Evolutionary conservation across 2,888 invertebrate species (phyloP).

Genomic region (Aphidius colemani): DNA sequence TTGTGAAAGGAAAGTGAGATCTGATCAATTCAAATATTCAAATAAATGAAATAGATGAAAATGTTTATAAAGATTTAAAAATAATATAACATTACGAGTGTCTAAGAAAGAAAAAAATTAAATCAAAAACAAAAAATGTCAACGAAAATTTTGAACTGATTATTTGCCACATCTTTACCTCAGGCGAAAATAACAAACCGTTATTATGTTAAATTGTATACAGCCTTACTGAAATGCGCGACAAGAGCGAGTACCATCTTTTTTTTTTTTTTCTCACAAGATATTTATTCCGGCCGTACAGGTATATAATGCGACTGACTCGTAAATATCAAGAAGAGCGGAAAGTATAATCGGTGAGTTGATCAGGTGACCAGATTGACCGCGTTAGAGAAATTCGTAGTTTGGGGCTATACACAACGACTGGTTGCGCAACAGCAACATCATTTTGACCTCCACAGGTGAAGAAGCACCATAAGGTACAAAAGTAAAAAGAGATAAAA

Average conservation of each 20-base stretch:
- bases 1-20: background rate
- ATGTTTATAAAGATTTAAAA: too few relatives aligned
- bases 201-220: background rate
- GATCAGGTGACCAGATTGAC: slow-evolving; percentile 29
- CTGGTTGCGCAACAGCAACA: slow-evolving; percentile 25
- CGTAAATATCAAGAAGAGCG: slow-evolving; percentile 28
- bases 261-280: slow-evolving; percentile 32
- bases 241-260: slow-evolving; percentile 25
- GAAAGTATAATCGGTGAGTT: slow-evolving; percentile 27
- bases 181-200: background rate
- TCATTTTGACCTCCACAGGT: slow-evolving; percentile 33
- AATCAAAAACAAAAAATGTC: too few relatives aligned
- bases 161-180: background rate
- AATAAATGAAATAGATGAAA: background rate
- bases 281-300: slow-evolving; percentile 26
- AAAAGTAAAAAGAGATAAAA: background rate
- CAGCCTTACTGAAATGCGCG: background rate
- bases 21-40: background rate
- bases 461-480: slow-evolving; percentile 27
- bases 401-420: slow-evolving; percentile 14
- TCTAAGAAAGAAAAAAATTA: too few relatives aligned
- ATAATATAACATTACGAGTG: too few relatives aligned
- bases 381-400: slow-evolving; percentile 29
- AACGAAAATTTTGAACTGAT: too few relatives aligned
- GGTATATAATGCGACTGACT: slow-evolving; percentile 20